Conservation (phyloP, 2,797 vertebrate species). For the Acomys russatus region DNA sequence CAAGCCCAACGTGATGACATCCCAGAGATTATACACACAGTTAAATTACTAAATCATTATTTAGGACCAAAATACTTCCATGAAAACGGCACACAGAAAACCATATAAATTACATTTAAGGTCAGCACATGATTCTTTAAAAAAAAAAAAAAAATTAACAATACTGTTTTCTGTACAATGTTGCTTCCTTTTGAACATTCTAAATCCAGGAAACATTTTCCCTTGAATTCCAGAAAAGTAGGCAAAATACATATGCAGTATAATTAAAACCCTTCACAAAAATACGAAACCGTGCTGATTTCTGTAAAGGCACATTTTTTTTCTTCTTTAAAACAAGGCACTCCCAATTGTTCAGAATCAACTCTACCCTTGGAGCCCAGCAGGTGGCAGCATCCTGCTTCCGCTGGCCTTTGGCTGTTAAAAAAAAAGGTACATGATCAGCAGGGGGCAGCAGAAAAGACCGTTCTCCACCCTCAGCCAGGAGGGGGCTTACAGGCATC, state of each 20-base stretch:
- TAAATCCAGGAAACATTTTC: conserved; percentile 77
- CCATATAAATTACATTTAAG: conserved; percentile 95
- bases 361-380: neutral
- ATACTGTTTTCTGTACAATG: conserved; percentile 84
- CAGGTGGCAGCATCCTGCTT: neutral
- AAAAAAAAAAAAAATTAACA: conserved; percentile 83
- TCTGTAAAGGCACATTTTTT: conserved; percentile 74
- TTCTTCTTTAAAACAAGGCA: neutral
- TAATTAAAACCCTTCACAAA: conserved; percentile 66
- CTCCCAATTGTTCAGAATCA: neutral
- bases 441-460: neutral
- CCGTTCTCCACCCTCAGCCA: neutral
- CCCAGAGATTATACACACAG: conserved; percentile 85
- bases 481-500: fast-evolving
- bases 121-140: conserved; percentile 90
- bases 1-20: conserved; percentile 84
- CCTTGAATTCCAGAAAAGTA: conserved; percentile 67
- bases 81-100: conserved; percentile 88
- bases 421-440: fast-evolving
- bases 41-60: conserved; percentile 89
- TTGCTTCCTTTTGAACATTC: conserved; percentile 83
- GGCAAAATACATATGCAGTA: conserved; percentile 44
- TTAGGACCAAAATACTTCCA: conserved; percentile 86
- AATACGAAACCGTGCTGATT: neutral
- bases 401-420: neutral